Percentiles rank a stretch among this genome's conserved stretches.
These are phyloP conservation scores for Sipha flava DNA, from an alignment of 1,140 invertebrate species.

Conservation along the genomic window DNA sequence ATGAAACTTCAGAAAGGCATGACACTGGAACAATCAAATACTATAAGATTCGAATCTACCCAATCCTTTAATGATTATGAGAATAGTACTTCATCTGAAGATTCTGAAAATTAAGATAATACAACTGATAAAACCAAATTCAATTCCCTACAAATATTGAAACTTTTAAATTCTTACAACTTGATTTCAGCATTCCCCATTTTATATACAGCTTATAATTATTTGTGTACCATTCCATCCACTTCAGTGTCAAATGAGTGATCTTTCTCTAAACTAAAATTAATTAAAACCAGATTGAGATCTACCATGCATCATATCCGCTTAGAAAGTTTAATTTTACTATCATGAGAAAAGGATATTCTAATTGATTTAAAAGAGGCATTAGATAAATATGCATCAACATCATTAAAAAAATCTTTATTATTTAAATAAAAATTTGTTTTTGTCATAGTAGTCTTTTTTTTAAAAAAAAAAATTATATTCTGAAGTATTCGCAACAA, in stretches of 20 bases:
- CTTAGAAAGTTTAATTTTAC: not conserved
- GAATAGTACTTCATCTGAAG: no score
- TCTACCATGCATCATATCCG: not conserved
- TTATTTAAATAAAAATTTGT: not conserved
- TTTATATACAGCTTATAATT: not conserved
- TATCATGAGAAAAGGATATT: not conserved
- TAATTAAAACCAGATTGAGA: not conserved
- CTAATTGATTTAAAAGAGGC: not conserved
- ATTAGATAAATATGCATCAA: not conserved
- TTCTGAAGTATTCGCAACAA: no score
- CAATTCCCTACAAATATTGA: not conserved
- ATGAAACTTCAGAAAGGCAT: not conserved
- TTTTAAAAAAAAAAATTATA: no score
- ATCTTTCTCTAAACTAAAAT: not conserved
- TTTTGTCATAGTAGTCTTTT: no score
- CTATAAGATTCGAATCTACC: not conserved
- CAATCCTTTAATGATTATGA: no score
- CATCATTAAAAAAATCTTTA: not conserved
- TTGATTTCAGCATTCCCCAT: not conserved
- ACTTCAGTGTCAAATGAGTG: not conserved
- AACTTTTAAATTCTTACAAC: not conserved
- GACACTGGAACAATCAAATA: not conserved
- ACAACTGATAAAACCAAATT: not conserved
- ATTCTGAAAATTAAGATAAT: not conserved
- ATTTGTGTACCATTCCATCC: not conserved